Evolutionary conservation across 2,113 vertebrate genomes (phyloP), one percentile per base, ranked within the genome.

Genomic region (Stigmatopora argus): DNA sequence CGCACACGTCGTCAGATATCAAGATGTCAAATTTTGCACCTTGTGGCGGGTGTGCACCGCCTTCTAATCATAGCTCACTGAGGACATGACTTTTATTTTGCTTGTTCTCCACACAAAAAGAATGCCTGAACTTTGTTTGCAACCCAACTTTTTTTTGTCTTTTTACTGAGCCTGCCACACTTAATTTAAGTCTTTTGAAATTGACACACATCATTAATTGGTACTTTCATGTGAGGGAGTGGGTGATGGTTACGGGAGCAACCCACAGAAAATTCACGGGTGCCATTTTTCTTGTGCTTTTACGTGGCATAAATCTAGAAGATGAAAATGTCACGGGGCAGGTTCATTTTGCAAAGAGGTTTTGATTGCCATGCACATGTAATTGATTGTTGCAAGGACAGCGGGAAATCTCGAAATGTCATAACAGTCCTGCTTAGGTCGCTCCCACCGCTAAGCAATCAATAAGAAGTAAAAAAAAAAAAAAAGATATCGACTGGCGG

Each of bases 321-420:
- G 58, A 41, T 41, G 34, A 41, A 60, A 60, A 60, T 60, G 90
- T 92, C 90, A 92, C 73, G 81, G 84, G 85, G 89, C 90, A 90
- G 90, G 90, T 92, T 92, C 89, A 88, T 92, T 92, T 91, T 91
- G 89, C 89, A 90, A 90, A 92, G 90, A 89, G 90, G 88, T 90
- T 92, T 92, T 92, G 91, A 92, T 92, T 90, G 90, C 90, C 88
- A 87, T 85, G 85, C 79, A 81, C 88, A 79, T 90, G 89, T 91
- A 90, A 92, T 92, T 92, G 90, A 92, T 92, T 91, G 90, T 91
- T 91, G 85, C 90, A 90, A 91, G 90, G 90, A 92, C 90, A 90
- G 90, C 87, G 89, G 91, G 90, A 91, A 91, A 91, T 91, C 90
- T 90, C 89, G 90, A 91, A 90, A 91, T 91, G 91, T 92, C 91